Evolutionary conservation across 2,797 vertebrate genomes (phyloP).

Genomic region (Leptoclinus maculatus): DNA sequence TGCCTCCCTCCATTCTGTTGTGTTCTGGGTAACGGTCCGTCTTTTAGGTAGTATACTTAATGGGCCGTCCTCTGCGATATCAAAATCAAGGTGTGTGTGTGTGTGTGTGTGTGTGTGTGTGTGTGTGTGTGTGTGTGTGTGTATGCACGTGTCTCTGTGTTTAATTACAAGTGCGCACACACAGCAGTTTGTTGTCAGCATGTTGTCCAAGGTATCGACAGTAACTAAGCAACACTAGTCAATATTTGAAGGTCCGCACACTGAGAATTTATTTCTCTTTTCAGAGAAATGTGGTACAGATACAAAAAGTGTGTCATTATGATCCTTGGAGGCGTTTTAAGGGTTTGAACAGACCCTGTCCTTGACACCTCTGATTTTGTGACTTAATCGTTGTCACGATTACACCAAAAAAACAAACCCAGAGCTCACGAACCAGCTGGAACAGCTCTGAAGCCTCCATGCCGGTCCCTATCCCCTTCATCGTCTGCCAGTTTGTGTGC

Average conservation of each 20-base stretch:
- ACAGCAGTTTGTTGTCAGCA: background rate
- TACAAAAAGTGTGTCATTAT: background rate
- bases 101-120: background rate
- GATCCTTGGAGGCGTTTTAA: background rate
- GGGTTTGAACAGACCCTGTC: background rate
- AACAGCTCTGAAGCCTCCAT: slow-evolving; percentile 34
- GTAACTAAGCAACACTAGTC: background rate
- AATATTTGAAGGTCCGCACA: background rate
- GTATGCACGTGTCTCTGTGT: slow-evolving; percentile 1
- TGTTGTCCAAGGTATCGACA: background rate
- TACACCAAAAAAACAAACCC: slow-evolving; percentile 5
- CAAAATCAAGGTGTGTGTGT: slow-evolving; percentile 18
- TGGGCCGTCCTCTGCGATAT: slow-evolving; percentile 29
- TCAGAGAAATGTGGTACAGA: background rate
- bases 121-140: background rate
- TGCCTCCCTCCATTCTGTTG: slow-evolving; percentile 22
- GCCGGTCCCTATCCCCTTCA: slow-evolving; percentile 46
- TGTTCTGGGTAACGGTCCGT: slow-evolving; percentile 38
- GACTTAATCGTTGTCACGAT: slow-evolving; percentile 10
- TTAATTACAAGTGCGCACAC: slow-evolving; percentile 6
- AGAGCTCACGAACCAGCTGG: slow-evolving; percentile 42
- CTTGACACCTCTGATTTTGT: background rate
- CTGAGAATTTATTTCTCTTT: background rate
- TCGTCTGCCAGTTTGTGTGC: slow-evolving; percentile 47
- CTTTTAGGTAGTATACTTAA: slow-evolving; percentile 45